Conservation (phyloP, 2,113 vertebrate species). For the Neomonachus schauinslandi region DNA sequence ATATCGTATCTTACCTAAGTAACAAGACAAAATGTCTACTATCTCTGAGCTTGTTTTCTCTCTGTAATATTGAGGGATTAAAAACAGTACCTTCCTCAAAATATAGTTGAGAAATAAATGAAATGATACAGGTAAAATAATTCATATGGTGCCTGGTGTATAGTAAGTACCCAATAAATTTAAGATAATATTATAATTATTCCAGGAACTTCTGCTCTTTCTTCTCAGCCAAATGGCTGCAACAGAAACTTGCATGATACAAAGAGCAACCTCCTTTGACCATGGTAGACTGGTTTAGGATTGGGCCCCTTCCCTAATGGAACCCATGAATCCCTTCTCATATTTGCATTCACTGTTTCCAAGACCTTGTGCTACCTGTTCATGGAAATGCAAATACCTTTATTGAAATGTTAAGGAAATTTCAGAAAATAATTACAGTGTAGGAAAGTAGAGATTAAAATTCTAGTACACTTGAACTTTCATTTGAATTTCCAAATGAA, state of each 20-base stretch:
- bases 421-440: not conserved
- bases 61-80: not conserved
- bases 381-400: not conserved
- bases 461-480: not conserved
- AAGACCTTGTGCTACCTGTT: not conserved
- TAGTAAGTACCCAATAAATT: not conserved
- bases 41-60: not conserved
- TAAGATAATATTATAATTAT: not conserved
- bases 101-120: conserved; percentile 1
- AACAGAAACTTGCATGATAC: not conserved
- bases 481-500: conserved; percentile 13
- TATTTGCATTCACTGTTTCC: not conserved
- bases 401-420: conserved; percentile 4
- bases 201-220: not conserved
- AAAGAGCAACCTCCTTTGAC: not conserved
- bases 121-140: not conserved
- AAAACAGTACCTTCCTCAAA: not conserved
- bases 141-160: not conserved
- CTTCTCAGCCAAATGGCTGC: not conserved
- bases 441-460: not conserved
- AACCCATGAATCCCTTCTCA: not conserved
- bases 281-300: not conserved
- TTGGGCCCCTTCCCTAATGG: not conserved
- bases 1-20: not conserved
- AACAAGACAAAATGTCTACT: not conserved